These are phyloP conservation scores for Laothoe populi DNA, from an alignment of 2,888 invertebrate species.

Conservation along the genomic window DNA sequence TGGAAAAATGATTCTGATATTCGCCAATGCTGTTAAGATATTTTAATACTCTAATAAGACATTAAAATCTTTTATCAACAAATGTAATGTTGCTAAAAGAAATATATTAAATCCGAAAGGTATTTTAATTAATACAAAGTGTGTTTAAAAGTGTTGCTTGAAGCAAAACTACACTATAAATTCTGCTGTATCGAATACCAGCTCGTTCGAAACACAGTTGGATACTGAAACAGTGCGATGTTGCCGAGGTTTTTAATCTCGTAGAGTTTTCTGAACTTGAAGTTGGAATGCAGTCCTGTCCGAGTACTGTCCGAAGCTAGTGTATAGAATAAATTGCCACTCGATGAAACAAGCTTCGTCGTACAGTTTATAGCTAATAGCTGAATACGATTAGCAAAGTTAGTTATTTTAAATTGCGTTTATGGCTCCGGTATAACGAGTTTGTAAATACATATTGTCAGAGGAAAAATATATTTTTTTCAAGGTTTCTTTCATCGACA, in stretches of 20 bases:
- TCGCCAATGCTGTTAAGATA: constrained; percentile 60
- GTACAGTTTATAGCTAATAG: constrained; percentile 54
- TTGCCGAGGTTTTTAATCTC: constrained; percentile 62
- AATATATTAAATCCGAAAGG: not conserved
- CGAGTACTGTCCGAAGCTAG: constrained; percentile 51
- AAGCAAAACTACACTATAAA: not conserved
- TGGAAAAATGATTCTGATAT: constrained; percentile 47
- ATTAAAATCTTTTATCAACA: constrained; percentile 7
- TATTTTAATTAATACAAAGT: not conserved
- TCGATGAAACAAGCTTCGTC: constrained; percentile 27
- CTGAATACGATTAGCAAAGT: constrained; percentile 67
- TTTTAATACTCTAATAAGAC: constrained; percentile 52
- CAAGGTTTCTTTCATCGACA: constrained; percentile 28
- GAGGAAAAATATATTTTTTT: constrained; percentile 13
- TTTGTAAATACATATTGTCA: constrained; percentile 22
- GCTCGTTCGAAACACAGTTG: not conserved
- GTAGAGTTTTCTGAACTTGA: constrained; percentile 68
- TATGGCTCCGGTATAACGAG: constrained; percentile 36
- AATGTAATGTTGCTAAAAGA: not conserved
- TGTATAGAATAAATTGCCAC: constrained; percentile 77
- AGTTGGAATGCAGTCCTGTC: constrained; percentile 72
- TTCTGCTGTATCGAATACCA: not conserved
- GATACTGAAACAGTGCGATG: not conserved
- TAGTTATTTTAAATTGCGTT: constrained; percentile 66
- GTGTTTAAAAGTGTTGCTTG: not conserved